Base-by-base conservation (phyloP, 2,888 invertebrate genomes). In the Athrips mouffetella region DNA sequence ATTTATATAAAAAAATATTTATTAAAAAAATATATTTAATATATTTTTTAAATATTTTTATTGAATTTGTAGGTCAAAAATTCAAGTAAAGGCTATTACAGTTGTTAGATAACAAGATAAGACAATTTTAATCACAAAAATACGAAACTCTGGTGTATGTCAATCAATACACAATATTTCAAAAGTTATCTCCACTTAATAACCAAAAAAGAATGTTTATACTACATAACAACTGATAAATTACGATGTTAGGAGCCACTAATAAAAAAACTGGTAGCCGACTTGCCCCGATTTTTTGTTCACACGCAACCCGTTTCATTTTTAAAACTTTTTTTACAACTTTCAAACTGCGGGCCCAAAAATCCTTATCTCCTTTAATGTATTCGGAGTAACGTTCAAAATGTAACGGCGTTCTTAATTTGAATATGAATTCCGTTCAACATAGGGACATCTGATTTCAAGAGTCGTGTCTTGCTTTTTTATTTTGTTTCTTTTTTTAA, bases 281-380 rank as follows among this genome's bases (percentile, higher is more conserved):
- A 54, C 53, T 52, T 59, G 57, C 49, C 52, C 57, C 51, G 48
- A 55, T 62, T 63, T 63, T 63, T 63, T 55, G 56, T 59, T 57
- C 54, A 53, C 57, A 56, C 51, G 45, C 53, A 55, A 54, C 54
- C 50, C 50, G 57, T 58, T 55, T 44, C 56, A 56, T 59, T 58
- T 55, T 48, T n/a, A 11, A 1, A 18, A 37, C 37, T 37, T 37
- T 37, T 35, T 37, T 21, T 37, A 37, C 37, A 18, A 37, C 11
- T 2, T 37, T n/a, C 18, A 8, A 10, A n/a, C n/a, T n/a, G n/a
- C 18, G 37, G 6, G 18, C 20, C 37, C 11, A 7, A n/a, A 21
- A 18, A n/a, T 42, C 27, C 35, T 31, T 3, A 35, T 37, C 29
- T 37, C 37, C 37, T 37, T 37, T 21, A 37, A 20, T 18, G 11